Base-by-base conservation (phyloP, 1,140 invertebrate species). In the Steinernema feltiae region DNA sequence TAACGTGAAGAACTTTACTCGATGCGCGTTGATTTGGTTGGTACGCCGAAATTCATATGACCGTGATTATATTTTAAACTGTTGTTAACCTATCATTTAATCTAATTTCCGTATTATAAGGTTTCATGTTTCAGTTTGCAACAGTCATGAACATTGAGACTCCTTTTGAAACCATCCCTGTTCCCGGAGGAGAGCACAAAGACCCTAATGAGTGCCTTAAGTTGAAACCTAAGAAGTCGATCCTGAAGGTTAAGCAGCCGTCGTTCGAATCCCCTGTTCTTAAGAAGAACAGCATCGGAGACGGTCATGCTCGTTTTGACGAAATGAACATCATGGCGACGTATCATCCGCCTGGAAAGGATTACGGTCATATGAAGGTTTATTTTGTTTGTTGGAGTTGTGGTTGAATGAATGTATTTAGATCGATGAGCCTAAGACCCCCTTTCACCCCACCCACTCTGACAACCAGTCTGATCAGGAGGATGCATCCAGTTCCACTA, bases 291-390 rank as follows among this genome's bases (percentile, higher is more conserved):
- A 15, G 3, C 12, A 21, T 29, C 46, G 84, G 81, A 30, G 83
- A 86, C 24, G 72, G 72, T 32, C 78, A 84, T 24, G 74, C 79
- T 21, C 71, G 70, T 48, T 81, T 81, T 90, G 97, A 99, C 89
- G 96, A 99, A 89, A 95, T 98, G 91, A 99, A 99, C 88, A 98
- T 99, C 78, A 90, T 98, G 82, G 94, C 95, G 75, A 99, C 97
- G 1, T 91, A 95, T 84, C 97, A 99, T 90, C 97, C 97, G 48
- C 88, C 93, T 31, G 95, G 95, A 86, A 99, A 99, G 89, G 96
- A 98, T 89, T 99, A 99, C 88, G 97, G 97, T 12, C 94, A 97
- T 85, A 99, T 99, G 94, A 99, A 99, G 89, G 95, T 85, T 24
- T 71, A 17, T 32, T 75, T 53, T 7, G 71, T 0, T 21, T 75